These are phyloP conservation scores for Turnix velox DNA, from an alignment of 2,113 vertebrate species.

Conservation along the genomic window DNA sequence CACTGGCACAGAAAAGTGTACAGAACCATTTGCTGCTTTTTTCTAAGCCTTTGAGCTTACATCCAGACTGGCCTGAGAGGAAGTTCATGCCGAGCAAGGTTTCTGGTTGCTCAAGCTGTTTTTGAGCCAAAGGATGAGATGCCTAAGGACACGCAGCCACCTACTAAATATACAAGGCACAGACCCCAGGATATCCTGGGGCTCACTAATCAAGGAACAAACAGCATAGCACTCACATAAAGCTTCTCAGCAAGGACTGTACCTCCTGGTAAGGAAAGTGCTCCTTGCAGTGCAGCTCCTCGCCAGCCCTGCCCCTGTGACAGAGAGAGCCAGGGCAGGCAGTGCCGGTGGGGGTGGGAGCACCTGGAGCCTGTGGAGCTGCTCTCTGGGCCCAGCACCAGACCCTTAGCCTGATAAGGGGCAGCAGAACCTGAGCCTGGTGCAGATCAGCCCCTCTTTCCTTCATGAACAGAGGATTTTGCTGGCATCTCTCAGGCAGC, in stretches of 20 bases:
- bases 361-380: neutral
- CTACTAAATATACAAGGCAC: neutral
- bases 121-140: neutral
- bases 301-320: neutral
- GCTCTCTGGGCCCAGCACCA: neutral
- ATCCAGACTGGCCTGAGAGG: too few species aligned
- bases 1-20: accelerated
- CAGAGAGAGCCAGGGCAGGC: accelerated
- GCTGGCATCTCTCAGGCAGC: neutral
- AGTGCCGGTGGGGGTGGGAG: neutral
- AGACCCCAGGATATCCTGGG: accelerated
- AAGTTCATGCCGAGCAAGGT: neutral
- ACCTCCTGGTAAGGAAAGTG: accelerated
- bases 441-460: neutral
- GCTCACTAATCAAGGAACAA: neutral
- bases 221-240: neutral
- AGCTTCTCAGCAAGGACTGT: accelerated
- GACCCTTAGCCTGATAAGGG: neutral
- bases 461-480: neutral
- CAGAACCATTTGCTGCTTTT: neutral
- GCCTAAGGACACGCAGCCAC: neutral
- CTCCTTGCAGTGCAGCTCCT: neutral
- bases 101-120: neutral
- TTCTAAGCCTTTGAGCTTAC: neutral
- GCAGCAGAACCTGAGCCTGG: neutral